Conservation (phyloP, 2,113 vertebrate species). For the Centropus unirufus region DNA sequence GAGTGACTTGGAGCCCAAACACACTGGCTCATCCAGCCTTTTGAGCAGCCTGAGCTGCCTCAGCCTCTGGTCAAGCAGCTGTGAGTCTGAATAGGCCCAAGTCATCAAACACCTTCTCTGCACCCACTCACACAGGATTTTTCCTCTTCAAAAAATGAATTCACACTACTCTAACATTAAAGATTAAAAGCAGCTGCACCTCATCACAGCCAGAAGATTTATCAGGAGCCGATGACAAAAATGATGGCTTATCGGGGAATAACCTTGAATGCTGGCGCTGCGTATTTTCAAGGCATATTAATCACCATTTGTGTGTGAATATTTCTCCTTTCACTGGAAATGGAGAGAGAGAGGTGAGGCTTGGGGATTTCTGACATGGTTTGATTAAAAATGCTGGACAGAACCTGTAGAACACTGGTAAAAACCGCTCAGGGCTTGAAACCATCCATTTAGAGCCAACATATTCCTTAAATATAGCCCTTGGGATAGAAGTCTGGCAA, state of each 20-base stretch:
- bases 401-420: background rate
- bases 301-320: background rate
- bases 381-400: background rate
- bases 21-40: accelerated
- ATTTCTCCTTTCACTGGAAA: background rate
- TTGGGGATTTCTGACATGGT: background rate
- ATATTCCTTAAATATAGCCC: background rate
- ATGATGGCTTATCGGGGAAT: background rate
- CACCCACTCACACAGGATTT: background rate
- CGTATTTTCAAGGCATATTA: background rate
- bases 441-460: background rate
- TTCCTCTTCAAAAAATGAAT: background rate
- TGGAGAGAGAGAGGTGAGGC: background rate
- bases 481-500: background rate
- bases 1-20: accelerated
- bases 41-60: background rate
- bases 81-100: background rate
- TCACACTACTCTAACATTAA: background rate
- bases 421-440: background rate
- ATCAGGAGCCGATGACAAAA: background rate
- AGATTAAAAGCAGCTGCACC: conserved; percentile 15
- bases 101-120: background rate
- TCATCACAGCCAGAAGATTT: background rate
- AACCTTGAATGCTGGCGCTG: background rate
- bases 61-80: background rate